Base-by-base conservation (phyloP, 2,797 vertebrate species). In the Remorina albescens region DNA sequence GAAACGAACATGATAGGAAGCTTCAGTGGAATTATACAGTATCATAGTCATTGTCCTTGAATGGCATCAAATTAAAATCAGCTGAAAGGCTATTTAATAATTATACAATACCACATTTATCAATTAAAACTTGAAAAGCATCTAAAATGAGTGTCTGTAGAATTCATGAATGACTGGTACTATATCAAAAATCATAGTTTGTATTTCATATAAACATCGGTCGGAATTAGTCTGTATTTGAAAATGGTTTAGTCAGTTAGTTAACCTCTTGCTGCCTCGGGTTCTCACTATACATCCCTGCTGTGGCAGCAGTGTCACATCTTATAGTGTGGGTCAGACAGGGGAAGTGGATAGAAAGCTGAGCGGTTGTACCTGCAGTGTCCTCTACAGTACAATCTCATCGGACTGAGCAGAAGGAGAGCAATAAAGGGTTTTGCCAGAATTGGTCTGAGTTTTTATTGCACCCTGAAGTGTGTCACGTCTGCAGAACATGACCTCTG, bases 371-470 rank as follows among this genome's bases (percentile, higher is more conserved):
- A 76, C 44, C 34, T 37, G 12, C 41, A 16, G 42, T 26, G 49
- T 68, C 55, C 49, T 64, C 25, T 59, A 25, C n/a, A 59, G 21
- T 59, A 25, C n/a, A 59, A 25, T 34, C 28, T 61, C 32, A 41
- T 7, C 41, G 46, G 60, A 53, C 51, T 36, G 39, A 74, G 66
- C 57, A 56, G 21, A 54, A 2, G 57, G 55, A 62, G 62, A 67
- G 61, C 62, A 69, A 70, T 80, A 83, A 76, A 70, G 47, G 18
- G 37, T 60, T 21, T 32, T 61, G 67, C 26, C 51, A 49, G 61
- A 71, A 76, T 55, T 71, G 34, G 23, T 62, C 41, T 55, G 21
- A 9, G 65, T 56, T 63, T 80, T 80, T 80, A 83, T 67, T 73
- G 77, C 65, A 69, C 76, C 46, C 65, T 47, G 39, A 67, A 54